Conservation (phyloP, 2,888 invertebrate species). For the Bombylius discolor region DNA sequence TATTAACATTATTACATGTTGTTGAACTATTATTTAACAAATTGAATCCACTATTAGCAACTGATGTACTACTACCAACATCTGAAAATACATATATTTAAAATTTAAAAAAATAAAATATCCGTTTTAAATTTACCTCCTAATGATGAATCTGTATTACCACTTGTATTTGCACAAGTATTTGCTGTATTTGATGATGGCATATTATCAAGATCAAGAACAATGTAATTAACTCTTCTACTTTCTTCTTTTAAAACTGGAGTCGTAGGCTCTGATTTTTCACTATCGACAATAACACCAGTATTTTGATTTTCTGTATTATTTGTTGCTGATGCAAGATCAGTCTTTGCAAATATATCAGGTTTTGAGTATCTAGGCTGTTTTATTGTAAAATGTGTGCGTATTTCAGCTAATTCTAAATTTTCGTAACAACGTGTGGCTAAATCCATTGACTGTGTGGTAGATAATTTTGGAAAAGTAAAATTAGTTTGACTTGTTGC, state of each 20-base stretch:
- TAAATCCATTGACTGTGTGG: conserved; percentile 8
- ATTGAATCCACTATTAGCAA: neutral
- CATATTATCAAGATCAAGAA: conserved; percentile 32
- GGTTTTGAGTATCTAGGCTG: conserved; percentile 16
- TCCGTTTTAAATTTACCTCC: neutral
- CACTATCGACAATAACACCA: neutral
- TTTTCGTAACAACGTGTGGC: conserved; percentile 19
- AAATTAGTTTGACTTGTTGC: conserved; percentile 9
- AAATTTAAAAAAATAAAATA: neutral
- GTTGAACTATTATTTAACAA: neutral
- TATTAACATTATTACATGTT: conserved; percentile 3
- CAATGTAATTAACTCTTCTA: conserved; percentile 30
- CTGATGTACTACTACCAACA: neutral
- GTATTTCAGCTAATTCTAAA: conserved; percentile 15
- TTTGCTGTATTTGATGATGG: conserved; percentile 5
- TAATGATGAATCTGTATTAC: neutral
- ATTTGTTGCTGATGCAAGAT: conserved; percentile 9
- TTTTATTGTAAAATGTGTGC: conserved; percentile 5
- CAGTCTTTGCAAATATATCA: conserved; percentile 17
- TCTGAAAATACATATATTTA: too few relatives aligned
- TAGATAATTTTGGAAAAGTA: conserved; percentile 6
- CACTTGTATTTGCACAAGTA: neutral
- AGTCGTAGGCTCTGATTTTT: conserved; percentile 18
- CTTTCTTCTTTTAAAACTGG: conserved; percentile 10
- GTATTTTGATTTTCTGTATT: neutral